Evolutionary conservation across 1,140 invertebrate species (phyloP), one percentile per base, ranked within the genome.

Genomic region (Sipha flava): DNA sequence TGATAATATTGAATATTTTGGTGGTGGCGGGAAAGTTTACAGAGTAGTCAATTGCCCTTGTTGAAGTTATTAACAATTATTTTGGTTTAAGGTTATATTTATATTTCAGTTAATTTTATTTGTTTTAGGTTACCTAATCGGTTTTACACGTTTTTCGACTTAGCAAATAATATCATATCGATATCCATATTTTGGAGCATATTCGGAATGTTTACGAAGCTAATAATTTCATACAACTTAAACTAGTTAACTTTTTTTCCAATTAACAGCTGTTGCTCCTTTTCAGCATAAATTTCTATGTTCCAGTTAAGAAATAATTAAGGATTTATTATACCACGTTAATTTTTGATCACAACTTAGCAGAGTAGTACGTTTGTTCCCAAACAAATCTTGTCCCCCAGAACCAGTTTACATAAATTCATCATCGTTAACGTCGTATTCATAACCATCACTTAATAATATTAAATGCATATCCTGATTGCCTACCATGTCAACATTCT

Each of bases 341-440:
- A 95, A 87, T 37, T 86, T 89, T 83, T 96, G 94, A 84, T 95
- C 93, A 85, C 89, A 92, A 80, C 92, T 93, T 84, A 95, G 94
- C 81, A 89, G 89, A 6, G 91, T 91, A 9, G 92, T 93, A 70
- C 94, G 86, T 84, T 94, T 94, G 84, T 95, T 95, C n/a, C 93
- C 91, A 21, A 91, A 92, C 5, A 94, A 86, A 85, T 95, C 92
- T 73, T 93, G 85, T 0, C 93, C 93, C 18, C 93, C 93, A 83
- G 92, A 92, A 93, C 93, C 94, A 4, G 93, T 95, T 83, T 95
- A 95, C 1, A 90, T 88, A 84, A 96, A 95, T 84, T 93, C 90
- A 34, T 93, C 89, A 0, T 94, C 95, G 82, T 92, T 88, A 26
- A 91, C 87, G 85, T 96, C 94, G 85, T 95, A 94, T 85, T 95